Conservation (phyloP, 2,113 vertebrate genomes). For the Cephalopterus ornatus region DNA sequence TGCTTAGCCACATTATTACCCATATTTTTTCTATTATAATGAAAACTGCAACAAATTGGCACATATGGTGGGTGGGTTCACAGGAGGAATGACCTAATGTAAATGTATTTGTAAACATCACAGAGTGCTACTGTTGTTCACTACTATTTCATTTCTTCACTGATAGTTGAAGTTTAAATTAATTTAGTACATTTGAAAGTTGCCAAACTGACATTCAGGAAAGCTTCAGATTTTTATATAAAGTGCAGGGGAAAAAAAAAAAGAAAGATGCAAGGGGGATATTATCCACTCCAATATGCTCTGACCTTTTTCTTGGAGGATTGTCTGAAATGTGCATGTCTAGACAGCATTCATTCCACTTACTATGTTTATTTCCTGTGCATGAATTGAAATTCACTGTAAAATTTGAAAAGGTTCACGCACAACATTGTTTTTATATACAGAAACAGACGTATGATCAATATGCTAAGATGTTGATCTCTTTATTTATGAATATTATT, state of each 20-base stretch:
- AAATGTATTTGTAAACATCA: constrained; percentile 5
- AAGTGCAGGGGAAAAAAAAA: too few species aligned
- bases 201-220: background rate
- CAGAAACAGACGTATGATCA: background rate
- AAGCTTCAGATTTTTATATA: background rate
- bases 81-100: background rate
- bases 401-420: background rate
- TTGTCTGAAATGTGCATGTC: background rate
- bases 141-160: background rate
- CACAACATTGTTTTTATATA: background rate
- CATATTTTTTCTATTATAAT: constrained; percentile 19
- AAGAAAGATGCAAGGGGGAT: rapidly evolving
- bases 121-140: background rate
- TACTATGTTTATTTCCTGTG: background rate
- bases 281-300: background rate
- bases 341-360: background rate
- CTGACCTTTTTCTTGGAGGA: background rate
- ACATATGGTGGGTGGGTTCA: background rate
- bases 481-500: background rate
- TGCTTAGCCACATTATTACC: background rate
- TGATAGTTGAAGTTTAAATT: background rate
- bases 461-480: background rate
- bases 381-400: background rate
- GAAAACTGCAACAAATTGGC: constrained; percentile 20
- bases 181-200: background rate